phyloP scores from a whole-genome alignment of 2,797 vertebrate species.

The Odontamblyopus rebecca region DNA sequence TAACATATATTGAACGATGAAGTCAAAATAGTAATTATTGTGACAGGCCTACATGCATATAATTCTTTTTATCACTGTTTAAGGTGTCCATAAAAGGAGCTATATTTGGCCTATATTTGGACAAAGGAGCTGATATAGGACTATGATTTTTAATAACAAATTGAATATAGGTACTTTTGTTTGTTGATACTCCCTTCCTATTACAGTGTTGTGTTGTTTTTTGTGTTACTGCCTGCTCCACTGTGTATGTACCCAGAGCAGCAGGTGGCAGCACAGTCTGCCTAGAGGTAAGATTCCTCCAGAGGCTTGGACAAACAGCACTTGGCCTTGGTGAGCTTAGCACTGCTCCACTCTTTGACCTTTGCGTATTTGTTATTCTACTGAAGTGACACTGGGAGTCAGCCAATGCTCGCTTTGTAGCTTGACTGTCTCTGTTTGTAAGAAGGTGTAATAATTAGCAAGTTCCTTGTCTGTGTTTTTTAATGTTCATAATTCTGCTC shows the following conservation, averaged over 20 bases:
- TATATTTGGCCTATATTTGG: neutral
- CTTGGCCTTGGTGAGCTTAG: slow-evolving; percentile 65
- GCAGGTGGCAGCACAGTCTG: slow-evolving; percentile 93
- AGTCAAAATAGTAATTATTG: too few species aligned
- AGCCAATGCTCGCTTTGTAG: slow-evolving; percentile 57
- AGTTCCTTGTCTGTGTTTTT: slow-evolving; percentile 68
- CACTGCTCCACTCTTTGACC: slow-evolving; percentile 78
- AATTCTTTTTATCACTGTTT: neutral
- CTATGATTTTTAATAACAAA: neutral
- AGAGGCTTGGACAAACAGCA: slow-evolving; percentile 57
- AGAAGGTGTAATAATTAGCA: slow-evolving; percentile 82
- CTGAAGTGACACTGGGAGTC: slow-evolving; percentile 80
- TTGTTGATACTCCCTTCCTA: neutral
- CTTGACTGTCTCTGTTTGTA: slow-evolving; percentile 67
- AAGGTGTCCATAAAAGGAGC: neutral
- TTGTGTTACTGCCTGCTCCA: slow-evolving; percentile 26
- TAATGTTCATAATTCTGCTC: slow-evolving; percentile 74
- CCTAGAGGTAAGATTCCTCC: slow-evolving; percentile 60
- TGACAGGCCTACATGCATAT: too few species aligned
- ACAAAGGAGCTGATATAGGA: neutral
- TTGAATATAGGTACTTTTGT: neutral
- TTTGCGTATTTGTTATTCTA: slow-evolving; percentile 83
- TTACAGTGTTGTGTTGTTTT: neutral
- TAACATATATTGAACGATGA: too few species aligned
- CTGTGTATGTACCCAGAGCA: slow-evolving; percentile 74